These are phyloP conservation scores for Anastrepha ludens DNA, from an alignment of 1,140 invertebrate genomes.

Conservation along the genomic window DNA sequence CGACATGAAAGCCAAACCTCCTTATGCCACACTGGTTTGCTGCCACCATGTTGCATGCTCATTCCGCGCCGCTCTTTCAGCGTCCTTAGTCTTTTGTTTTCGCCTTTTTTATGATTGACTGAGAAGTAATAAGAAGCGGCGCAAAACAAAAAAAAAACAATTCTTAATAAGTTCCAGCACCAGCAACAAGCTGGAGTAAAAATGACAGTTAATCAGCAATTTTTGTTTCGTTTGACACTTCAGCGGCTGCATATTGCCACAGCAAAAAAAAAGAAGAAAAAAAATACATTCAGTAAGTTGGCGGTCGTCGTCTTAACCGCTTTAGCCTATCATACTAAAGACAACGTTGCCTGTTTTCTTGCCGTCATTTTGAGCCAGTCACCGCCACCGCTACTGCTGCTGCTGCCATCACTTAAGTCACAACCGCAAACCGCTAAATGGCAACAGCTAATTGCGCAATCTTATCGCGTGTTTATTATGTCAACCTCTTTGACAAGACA, in stretches of 20 bases:
- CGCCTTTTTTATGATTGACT: neutral
- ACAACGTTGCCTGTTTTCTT: neutral
- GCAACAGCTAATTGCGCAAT: conserved; percentile 47
- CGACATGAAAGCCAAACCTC: conserved; percentile 48
- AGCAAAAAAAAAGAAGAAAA: neutral
- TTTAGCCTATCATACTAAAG: neutral
- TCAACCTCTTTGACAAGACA: conserved; percentile 47
- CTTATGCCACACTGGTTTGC: conserved; percentile 14
- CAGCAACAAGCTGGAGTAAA: conserved; percentile 6
- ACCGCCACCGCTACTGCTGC: neutral
- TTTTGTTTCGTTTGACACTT: conserved; percentile 38
- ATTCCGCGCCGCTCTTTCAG: too few relatives aligned
- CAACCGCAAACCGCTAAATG: conserved; percentile 27
- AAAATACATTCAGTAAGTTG: neutral
- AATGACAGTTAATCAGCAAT: conserved; percentile 39
- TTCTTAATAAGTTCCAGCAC: conserved; percentile 34
- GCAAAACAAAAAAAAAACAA: neutral
- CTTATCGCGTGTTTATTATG: conserved; percentile 52
- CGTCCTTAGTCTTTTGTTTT: neutral
- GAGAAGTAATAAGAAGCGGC: neutral
- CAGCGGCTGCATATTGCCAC: neutral
- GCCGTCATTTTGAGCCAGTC: neutral
- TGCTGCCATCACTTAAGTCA: conserved; percentile 7
- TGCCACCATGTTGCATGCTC: neutral
- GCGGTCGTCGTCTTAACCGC: neutral